phyloP scores from a whole-genome alignment of 2,888 invertebrate genomes.

The Nasonovia ribisnigri region DNA sequence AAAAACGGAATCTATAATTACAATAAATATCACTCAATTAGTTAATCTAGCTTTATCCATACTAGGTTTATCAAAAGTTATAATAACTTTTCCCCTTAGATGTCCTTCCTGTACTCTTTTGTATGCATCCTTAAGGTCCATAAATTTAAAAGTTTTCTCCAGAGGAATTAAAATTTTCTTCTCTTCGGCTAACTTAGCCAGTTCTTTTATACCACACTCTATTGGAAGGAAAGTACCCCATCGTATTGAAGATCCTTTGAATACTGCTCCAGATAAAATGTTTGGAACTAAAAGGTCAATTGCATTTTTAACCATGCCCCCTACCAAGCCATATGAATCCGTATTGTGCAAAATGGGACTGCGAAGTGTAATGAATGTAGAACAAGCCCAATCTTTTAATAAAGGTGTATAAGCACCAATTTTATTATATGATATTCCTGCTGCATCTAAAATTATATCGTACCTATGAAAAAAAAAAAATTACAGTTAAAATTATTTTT shows the following conservation, averaged over 20 bases:
- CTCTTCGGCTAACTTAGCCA: constrained; percentile 78
- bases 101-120: constrained; percentile 76
- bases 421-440: constrained; percentile 77
- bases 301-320: constrained; percentile 77
- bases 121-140: constrained; percentile 80
- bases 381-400: constrained; percentile 74
- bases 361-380: constrained; percentile 83
- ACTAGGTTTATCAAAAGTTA: constrained; percentile 69
- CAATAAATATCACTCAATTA: not conserved
- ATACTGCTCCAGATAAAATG: constrained; percentile 70
- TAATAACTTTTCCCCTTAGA: constrained; percentile 84
- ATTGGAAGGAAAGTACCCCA: constrained; percentile 90
- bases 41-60: constrained; percentile 48
- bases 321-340: constrained; percentile 81
- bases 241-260: constrained; percentile 72
- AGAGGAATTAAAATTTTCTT: constrained; percentile 75
- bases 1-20: not conserved
- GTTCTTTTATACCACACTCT: constrained; percentile 77
- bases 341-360: constrained; percentile 85
- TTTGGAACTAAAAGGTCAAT: constrained; percentile 74
- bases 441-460: constrained; percentile 88
- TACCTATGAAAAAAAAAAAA: constrained; percentile 73
- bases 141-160: constrained; percentile 80
- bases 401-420: constrained; percentile 71
- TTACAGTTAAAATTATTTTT: not conserved